Evolutionary conservation across 2,113 vertebrate genomes (phyloP).

Genomic region (Chaetodon auriga): DNA sequence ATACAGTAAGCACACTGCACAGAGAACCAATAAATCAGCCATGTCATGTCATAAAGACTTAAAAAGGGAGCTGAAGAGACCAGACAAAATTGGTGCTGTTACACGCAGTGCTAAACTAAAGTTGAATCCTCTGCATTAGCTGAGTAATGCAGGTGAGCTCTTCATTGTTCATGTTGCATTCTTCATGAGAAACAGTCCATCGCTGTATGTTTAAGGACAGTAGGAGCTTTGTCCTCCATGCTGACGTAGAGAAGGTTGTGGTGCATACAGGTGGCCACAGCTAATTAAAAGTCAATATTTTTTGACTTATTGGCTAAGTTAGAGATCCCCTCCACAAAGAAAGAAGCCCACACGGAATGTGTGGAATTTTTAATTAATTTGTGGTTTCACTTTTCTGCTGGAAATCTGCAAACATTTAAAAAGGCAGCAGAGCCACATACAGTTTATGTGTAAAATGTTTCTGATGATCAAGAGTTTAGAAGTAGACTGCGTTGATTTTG

Average conservation of each 20-base stretch:
- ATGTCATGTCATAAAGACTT: neutral
- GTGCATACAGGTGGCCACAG: slow-evolving; percentile 23
- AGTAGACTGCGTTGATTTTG: slow-evolving; percentile 1
- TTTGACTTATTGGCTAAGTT: slow-evolving; percentile 12
- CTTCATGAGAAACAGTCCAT: neutral
- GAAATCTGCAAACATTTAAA: slow-evolving; percentile 8
- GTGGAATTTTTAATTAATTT: slow-evolving; percentile 49
- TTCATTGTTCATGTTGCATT: neutral
- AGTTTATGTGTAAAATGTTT: slow-evolving; percentile 13
- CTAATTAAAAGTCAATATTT: slow-evolving; percentile 67
- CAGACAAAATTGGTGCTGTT: neutral
- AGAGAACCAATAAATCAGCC: neutral
- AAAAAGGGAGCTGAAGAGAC: neutral
- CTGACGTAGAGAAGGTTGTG: slow-evolving; percentile 9
- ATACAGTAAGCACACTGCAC: too few relatives aligned
- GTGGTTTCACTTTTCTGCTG: neutral
- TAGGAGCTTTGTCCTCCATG: neutral
- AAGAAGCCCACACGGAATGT: slow-evolving; percentile 21
- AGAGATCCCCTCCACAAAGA: neutral
- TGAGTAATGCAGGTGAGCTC: neutral
- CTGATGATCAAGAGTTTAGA: slow-evolving; percentile 2
- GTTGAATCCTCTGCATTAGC: neutral
- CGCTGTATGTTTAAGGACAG: neutral
- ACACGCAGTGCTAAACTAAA: neutral
- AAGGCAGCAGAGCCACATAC: neutral